These are phyloP conservation scores for Lamproptera curius DNA, from an alignment of 2,888 invertebrate genomes.

Conservation along the genomic window DNA sequence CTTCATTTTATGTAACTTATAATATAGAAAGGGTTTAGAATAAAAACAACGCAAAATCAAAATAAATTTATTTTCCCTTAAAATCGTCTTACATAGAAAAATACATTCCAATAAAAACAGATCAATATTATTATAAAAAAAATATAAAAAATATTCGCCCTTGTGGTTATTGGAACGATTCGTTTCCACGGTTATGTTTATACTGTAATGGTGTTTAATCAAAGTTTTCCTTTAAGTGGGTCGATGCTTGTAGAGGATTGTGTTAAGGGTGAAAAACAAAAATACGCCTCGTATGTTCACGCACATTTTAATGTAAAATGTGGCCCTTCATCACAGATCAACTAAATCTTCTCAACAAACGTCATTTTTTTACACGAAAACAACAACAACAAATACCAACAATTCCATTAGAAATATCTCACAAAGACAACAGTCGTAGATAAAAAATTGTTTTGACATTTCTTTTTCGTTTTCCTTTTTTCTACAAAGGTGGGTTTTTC, in stretches of 20 bases:
- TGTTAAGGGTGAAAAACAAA: slow-evolving; percentile 47
- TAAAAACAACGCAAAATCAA: slow-evolving; percentile 68
- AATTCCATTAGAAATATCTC: slow-evolving; percentile 21
- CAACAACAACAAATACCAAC: slow-evolving; percentile 26
- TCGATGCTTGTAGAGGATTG: slow-evolving; percentile 1
- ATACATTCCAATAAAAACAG: slow-evolving; percentile 16
- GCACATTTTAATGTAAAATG: slow-evolving; percentile 77
- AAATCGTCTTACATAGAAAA: no score
- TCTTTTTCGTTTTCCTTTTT: no score
- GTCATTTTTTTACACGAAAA: slow-evolving; percentile 39
- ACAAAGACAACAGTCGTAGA: no score
- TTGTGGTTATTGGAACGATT: no score
- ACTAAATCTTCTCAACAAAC: slow-evolving; percentile 29
- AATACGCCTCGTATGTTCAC: slow-evolving; percentile 42
- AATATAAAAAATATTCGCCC: slow-evolving; percentile 29
- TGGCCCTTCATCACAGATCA: slow-evolving; percentile 62
- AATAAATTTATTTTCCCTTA: slow-evolving; percentile 59
- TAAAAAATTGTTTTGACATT: no score
- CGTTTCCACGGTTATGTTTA: no score
- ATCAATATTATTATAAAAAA: slow-evolving; percentile 29
- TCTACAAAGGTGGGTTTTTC: slow-evolving; percentile 13
- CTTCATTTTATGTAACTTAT: background rate
- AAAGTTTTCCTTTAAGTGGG: no score
- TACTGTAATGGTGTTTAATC: no score
- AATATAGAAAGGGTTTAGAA: slow-evolving; percentile 21